Percentiles rank a stretch among this genome's conserved stretches.
Evolutionary conservation across 1,140 invertebrate genomes (phyloP).

Genomic region (Anagrus nilaparvatae): DNA sequence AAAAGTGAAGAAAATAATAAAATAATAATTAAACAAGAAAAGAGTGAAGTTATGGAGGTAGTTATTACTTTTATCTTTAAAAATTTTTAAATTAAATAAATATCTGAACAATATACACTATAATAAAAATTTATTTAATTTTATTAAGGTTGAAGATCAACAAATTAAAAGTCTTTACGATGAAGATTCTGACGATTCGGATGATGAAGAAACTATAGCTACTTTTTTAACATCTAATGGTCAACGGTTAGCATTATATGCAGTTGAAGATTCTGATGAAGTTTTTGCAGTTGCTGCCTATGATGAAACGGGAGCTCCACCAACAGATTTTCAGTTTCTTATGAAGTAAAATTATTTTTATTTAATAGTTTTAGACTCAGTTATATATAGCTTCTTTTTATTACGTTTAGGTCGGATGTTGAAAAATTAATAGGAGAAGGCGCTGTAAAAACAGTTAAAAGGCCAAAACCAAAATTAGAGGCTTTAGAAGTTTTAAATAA

Average conservation of each 20-base stretch:
- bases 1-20: too few relatives aligned
- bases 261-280: slow-evolving; percentile 40
- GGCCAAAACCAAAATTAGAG: too few relatives aligned
- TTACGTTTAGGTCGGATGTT: slow-evolving; percentile 30
- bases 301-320: slow-evolving; percentile 36
- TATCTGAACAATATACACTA: slow-evolving; percentile 6
- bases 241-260: slow-evolving; percentile 37
- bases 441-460: slow-evolving; percentile 38
- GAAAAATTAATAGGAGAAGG: slow-evolving; percentile 39
- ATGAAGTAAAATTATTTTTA: slow-evolving; percentile 25
- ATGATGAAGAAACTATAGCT: slow-evolving; percentile 40
- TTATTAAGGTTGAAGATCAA: background rate
- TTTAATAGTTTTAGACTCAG: background rate
- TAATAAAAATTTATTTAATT: slow-evolving; percentile 1
- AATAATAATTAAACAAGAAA: too few relatives aligned
- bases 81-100: too few relatives aligned
- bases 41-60: too few relatives aligned
- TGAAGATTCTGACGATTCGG: slow-evolving; percentile 17
- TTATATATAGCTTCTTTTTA: background rate
- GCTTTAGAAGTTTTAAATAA: too few relatives aligned
- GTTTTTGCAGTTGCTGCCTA: slow-evolving; percentile 40
- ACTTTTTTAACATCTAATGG: slow-evolving; percentile 38
- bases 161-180: background rate
- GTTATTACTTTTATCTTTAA: too few relatives aligned
- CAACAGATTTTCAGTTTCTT: slow-evolving; percentile 37